phyloP scores from a whole-genome alignment of 2,797 vertebrate genomes.

The Mormyrus hasselquistii region DNA sequence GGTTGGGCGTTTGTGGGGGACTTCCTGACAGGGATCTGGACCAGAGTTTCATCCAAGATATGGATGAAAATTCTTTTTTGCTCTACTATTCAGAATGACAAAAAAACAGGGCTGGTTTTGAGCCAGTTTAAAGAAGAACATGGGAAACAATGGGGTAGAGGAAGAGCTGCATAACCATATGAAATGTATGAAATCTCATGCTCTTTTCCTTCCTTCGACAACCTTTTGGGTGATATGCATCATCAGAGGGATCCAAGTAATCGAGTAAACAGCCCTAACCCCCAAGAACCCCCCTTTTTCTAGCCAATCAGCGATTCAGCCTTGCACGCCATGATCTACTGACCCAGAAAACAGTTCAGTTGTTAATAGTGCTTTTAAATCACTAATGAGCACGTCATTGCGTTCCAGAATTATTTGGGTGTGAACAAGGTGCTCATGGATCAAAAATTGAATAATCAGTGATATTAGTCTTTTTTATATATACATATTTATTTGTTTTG shows the following conservation, averaged over 20 bases:
- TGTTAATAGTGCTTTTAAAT: constrained; percentile 30
- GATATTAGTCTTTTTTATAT: neutral
- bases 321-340: constrained; percentile 27
- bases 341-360: constrained; percentile 27
- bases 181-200: neutral
- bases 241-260: constrained; percentile 59
- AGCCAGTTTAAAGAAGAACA: neutral
- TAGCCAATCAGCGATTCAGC: constrained; percentile 6
- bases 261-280: constrained; percentile 26
- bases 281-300: constrained; percentile 17
- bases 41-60: neutral
- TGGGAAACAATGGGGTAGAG: neutral
- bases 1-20: neutral
- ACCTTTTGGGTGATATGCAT: constrained; percentile 45
- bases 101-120: neutral
- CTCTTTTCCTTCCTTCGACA: constrained; percentile 55
- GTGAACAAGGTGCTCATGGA: neutral
- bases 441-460: neutral
- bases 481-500: neutral
- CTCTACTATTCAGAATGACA: neutral
- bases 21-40: neutral
- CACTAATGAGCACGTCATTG: constrained; percentile 24
- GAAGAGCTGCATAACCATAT: constrained; percentile 26
- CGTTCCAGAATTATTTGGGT: neutral
- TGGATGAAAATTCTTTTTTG: neutral